Conservation (phyloP, 1,140 invertebrate genomes). For the Megathymus violae region DNA sequence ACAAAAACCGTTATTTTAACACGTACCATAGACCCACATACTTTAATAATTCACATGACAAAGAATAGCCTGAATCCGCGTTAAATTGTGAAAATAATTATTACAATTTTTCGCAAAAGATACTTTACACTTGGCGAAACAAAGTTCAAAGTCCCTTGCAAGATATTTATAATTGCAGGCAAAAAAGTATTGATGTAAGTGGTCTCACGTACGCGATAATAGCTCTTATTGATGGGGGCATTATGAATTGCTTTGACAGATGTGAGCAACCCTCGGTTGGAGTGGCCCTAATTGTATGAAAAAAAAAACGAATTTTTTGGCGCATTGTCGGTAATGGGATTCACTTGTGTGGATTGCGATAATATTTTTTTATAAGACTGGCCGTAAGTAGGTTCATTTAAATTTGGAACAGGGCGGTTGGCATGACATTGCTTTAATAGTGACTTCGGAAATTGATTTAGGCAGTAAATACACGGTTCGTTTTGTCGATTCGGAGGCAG, state of each 20-base stretch:
- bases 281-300: slow-evolving; percentile 49
- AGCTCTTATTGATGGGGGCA: slow-evolving; percentile 25
- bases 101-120: no score
- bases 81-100: background rate
- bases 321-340: slow-evolving; percentile 14
- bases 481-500: no score
- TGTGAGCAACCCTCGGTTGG: slow-evolving; percentile 44
- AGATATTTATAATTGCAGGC: background rate
- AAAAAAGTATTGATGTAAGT: slow-evolving; percentile 6
- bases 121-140: background rate
- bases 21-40: background rate
- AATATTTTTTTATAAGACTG: background rate
- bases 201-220: slow-evolving; percentile 21
- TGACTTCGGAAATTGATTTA: no score
- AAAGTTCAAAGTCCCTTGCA: slow-evolving; percentile 13
- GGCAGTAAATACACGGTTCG: no score
- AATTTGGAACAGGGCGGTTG: no score
- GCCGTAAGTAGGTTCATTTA: no score
- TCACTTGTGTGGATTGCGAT: slow-evolving; percentile 15
- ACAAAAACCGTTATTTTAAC: slow-evolving; percentile 8
- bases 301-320: slow-evolving; percentile 37
- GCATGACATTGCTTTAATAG: no score
- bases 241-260: slow-evolving; percentile 40
- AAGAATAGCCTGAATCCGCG: background rate
- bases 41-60: background rate